Base-by-base conservation (phyloP, 1,140 invertebrate genomes). In the Oncopodura yosiiana region DNA sequence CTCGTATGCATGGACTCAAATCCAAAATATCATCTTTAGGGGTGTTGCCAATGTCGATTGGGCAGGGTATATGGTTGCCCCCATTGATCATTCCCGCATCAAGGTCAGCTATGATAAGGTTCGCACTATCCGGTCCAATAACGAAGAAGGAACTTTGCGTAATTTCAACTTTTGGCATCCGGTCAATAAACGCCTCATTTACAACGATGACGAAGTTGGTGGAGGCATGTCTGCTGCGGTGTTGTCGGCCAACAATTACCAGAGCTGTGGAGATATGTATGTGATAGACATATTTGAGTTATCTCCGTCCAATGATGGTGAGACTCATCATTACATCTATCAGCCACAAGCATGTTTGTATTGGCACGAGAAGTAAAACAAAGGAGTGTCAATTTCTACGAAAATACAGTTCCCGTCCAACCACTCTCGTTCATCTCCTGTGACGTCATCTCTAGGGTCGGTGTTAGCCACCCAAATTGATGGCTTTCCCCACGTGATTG, bases 341-440 rank as follows among this genome's bases (percentile, higher is more conserved):
- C 3, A n/a, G 14, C 6, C 21, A 19, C 18, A 16, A 36, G 11
- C 46, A 34, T 6, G 5, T 26, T 18, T 49, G 30, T 49, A 49
- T 37, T 49, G 46, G 46, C 46, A 49, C 32, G 46, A 49, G 29
- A 8, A 3, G 16, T 11, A 45, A 8, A 34, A 34, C 8, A 34
- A 9, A 34, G 32, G 32, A n/a, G 32, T 9, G 32, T 34, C n/a
- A 34, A 34, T 34, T n/a, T 49, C 16, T 4, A 49, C 46, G 21
- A 49, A 49, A 19, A 36, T 19, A 18, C 46, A 49, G 19, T 34
- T 36, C 19, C 30, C 30, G 16, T 49, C 46, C 9, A 49, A n/a
- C 46, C 46, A 49, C 3, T 49, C 46, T 3, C 4, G 6, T 11
- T 49, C 46, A 3, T 2, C 19, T 27, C 43, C 24, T 26, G 12